A percentile compares a stretch with the other conserved stretches of the same genome.
These are phyloP conservation scores for Philereme transversata DNA, from an alignment of 2,888 invertebrate species.

Conservation along the genomic window DNA sequence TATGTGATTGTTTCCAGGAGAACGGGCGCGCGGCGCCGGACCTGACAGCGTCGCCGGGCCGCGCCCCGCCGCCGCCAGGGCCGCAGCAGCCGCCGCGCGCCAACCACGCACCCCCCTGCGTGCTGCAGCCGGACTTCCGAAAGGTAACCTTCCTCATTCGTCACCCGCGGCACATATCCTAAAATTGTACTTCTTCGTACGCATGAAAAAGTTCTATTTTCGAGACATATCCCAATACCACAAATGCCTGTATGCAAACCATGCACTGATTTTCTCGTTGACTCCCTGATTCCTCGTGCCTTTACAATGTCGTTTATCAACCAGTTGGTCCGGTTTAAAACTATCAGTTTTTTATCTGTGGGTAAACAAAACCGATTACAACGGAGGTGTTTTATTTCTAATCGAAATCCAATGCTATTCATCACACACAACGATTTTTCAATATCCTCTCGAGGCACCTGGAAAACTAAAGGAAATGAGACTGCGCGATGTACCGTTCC, in stretches of 20 bases:
- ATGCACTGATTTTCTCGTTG: too few relatives aligned
- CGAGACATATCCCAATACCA: too few relatives aligned
- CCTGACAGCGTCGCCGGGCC: slow-evolving; percentile 94
- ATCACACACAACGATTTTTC: slow-evolving; percentile 8
- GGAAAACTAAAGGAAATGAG: slow-evolving; percentile 26
- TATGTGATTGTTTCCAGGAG: slow-evolving; percentile 82
- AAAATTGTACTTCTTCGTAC: too few relatives aligned
- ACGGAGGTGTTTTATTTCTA: slow-evolving; percentile 6
- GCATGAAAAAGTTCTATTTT: too few relatives aligned
- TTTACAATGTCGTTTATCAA: too few relatives aligned
- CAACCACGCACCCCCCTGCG: slow-evolving; percentile 90
- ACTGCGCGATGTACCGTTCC: slow-evolving; percentile 10
- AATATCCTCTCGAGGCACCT: slow-evolving; percentile 24
- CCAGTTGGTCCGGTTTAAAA: too few relatives aligned
- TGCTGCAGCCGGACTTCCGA: slow-evolving; percentile 96
- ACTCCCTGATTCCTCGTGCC: too few relatives aligned
- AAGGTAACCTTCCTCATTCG: slow-evolving; percentile 78
- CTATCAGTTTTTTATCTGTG: not conserved
- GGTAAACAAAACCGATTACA: slow-evolving; percentile 6
- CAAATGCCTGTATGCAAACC: too few relatives aligned
- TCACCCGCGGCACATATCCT: not conserved
- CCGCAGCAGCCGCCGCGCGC: slow-evolving; percentile 86
- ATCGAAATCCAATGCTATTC: slow-evolving; percentile 8
- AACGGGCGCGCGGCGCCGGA: slow-evolving; percentile 96
- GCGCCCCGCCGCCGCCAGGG: slow-evolving; percentile 90